Conservation (phyloP, 2,797 vertebrate species). For the Numenius phaeopus region DNA sequence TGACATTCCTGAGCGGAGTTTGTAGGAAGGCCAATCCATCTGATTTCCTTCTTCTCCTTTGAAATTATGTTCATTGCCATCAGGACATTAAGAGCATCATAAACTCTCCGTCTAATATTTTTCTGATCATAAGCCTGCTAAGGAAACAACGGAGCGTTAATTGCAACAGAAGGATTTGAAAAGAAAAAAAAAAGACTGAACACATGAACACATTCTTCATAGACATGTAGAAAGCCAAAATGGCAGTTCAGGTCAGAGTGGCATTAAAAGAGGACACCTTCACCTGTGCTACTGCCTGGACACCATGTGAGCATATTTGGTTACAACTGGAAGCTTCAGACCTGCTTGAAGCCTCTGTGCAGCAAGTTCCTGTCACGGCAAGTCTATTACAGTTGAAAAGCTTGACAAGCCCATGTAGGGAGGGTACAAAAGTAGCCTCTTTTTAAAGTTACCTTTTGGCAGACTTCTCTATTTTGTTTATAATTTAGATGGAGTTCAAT, state of each 20-base stretch:
- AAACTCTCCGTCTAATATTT: constrained; percentile 90
- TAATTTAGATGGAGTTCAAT: not conserved
- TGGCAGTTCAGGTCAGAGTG: not conserved
- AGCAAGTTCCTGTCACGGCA: not conserved
- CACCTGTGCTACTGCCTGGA: too few species aligned
- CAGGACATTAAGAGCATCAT: constrained; percentile 89
- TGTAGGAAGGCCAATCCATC: constrained; percentile 89
- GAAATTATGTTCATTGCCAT: constrained; percentile 95
- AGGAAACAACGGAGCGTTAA: constrained; percentile 28
- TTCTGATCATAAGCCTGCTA: constrained; percentile 91
- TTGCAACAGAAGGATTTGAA: not conserved
- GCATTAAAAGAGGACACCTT: not conserved
- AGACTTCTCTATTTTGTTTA: not conserved
- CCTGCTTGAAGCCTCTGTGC: not conserved
- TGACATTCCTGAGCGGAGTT: constrained; percentile 91
- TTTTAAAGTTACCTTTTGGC: not conserved
- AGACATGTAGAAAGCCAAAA: not conserved
- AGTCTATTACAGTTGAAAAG: not conserved
- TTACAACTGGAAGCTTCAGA: not conserved
- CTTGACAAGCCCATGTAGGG: not conserved
- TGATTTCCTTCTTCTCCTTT: constrained; percentile 92
- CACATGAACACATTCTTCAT: not conserved
- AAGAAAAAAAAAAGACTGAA: not conserved
- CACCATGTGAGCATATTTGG: not conserved
- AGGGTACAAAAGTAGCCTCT: not conserved